Base-by-base conservation (phyloP, 2,888 invertebrate genomes). In the Phania funesta region DNA sequence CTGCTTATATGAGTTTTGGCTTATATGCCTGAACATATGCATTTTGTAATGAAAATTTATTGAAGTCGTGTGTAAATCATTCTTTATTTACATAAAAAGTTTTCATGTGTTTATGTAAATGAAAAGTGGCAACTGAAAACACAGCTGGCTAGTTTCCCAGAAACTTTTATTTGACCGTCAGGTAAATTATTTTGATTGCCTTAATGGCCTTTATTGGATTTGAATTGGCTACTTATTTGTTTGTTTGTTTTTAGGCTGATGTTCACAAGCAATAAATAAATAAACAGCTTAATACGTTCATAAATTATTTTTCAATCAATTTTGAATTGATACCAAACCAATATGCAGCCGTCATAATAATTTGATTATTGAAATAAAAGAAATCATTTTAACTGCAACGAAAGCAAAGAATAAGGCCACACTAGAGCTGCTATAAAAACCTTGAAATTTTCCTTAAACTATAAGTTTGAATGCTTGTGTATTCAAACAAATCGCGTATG, bases 81-180 rank as follows among this genome's bases (percentile, higher is more conserved):
- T 75, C 26, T 79, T 67, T 79, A 50, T 75, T 83, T 79, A 50
- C 54, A 67, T 75, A 67, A 41, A 65, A 71, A 48, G 26, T 80
- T 48, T 52, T 41, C 35, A 8, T 46, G 18, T 18, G 22, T 58
- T 56, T 35, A 68, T 62, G 65, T 54, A 26, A 5, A 6, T 18
- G 54, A 11, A n/a, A 46, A 60, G 32, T 67, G 26, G 13, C 41
- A 85, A 9, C 16, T 13, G 9, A 83, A 83, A 3, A 38, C 80
- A 75, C 84, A 78, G 44, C 71, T 83, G 82, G 68, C 22, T 16
- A 41, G 44, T 56, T 82, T 82, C 82, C 65, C 82, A 82, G 58
- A 56, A 29, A 44, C 26, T 75, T 64, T 41, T 24, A 11, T 26
- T 41, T 9, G 11, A 9, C 18, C 29, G 8, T 73, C 35, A 38